Conservation (phyloP, 2,888 invertebrate species). For the Maniola hyperantus region DNA sequence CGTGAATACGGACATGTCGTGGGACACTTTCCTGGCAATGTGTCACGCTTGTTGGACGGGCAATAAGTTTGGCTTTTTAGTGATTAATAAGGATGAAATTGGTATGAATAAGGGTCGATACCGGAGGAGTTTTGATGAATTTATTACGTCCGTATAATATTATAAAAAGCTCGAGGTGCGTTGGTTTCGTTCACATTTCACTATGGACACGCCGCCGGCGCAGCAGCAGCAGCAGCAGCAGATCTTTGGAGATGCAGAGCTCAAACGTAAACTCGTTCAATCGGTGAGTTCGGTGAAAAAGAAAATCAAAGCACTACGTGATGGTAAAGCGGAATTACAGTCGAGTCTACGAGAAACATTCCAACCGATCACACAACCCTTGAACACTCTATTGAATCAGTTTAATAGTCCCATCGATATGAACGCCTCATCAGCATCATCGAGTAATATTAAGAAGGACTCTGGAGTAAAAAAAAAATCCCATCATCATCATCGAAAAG, state of each 20-base stretch:
- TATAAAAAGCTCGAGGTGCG: not conserved
- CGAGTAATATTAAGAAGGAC: not conserved
- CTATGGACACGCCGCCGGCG: not conserved
- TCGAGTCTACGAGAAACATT: not conserved
- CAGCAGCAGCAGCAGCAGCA: too few relatives aligned
- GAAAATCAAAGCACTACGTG: not conserved
- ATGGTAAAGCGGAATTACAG: not conserved
- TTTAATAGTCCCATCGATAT: not conserved
- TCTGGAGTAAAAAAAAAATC: too few relatives aligned
- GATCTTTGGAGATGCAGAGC: not conserved
- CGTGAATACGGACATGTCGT: not conserved
- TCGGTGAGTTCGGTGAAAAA: not conserved
- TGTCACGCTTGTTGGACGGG: not conserved
- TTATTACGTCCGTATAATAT: too few relatives aligned
- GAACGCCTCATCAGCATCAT: not conserved
- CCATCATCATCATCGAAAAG: not conserved
- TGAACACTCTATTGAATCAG: not conserved
- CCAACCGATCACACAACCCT: not conserved
- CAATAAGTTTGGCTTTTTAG: not conserved
- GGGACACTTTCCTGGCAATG: not conserved
- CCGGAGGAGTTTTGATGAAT: not conserved
- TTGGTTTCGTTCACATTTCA: not conserved
- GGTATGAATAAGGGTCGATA: not conserved
- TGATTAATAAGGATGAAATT: not conserved
- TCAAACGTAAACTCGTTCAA: not conserved